These are phyloP conservation scores for Macrosoma leucophasiata DNA, from an alignment of 2,888 invertebrate species.

Conservation along the genomic window DNA sequence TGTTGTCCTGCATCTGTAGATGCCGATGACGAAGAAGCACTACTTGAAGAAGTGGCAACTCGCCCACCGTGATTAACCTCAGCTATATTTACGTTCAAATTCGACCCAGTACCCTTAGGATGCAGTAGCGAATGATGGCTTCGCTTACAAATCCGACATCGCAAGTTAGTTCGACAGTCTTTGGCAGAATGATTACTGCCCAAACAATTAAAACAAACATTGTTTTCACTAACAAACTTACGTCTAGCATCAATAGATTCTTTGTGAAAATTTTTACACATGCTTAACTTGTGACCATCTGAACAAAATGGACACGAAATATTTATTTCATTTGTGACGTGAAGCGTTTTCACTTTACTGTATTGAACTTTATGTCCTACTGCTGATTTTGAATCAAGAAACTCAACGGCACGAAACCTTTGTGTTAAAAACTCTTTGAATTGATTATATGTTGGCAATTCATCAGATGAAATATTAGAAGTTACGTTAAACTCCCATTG, in stretches of 20 bases:
- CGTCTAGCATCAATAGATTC: conserved; percentile 12
- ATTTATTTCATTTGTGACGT: background rate
- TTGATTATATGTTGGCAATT: conserved; percentile 8
- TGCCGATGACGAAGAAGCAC: too few species aligned
- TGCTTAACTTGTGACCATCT: conserved; percentile 22
- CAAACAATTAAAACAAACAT: conserved; percentile 28
- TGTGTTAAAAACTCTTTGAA: conserved; percentile 12
- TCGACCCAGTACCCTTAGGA: too few species aligned
- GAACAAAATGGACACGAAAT: conserved; percentile 5
- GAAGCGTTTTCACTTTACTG: conserved; percentile 4
- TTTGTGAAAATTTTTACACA: conserved; percentile 24
- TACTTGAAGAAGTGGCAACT: too few species aligned
- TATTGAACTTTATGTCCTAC: too few species aligned
- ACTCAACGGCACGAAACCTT: conserved; percentile 13
- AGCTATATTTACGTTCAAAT: too few species aligned
- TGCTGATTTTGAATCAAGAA: conserved; percentile 8
- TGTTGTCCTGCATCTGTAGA: too few species aligned
- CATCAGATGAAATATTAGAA: conserved; percentile 1
- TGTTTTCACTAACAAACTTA: conserved; percentile 19
- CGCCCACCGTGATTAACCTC: too few species aligned
- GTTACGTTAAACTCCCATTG: conserved; percentile 14
- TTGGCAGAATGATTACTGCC: conserved; percentile 20
- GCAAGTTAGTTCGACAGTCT: conserved; percentile 15
- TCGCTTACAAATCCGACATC: conserved; percentile 22
- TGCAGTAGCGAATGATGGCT: conserved; percentile 26